A percentile compares a stretch with the other conserved stretches of the same genome.
These are phyloP conservation scores for Stenodera caucasica DNA, from an alignment of 2,888 invertebrate genomes.

Conservation along the genomic window DNA sequence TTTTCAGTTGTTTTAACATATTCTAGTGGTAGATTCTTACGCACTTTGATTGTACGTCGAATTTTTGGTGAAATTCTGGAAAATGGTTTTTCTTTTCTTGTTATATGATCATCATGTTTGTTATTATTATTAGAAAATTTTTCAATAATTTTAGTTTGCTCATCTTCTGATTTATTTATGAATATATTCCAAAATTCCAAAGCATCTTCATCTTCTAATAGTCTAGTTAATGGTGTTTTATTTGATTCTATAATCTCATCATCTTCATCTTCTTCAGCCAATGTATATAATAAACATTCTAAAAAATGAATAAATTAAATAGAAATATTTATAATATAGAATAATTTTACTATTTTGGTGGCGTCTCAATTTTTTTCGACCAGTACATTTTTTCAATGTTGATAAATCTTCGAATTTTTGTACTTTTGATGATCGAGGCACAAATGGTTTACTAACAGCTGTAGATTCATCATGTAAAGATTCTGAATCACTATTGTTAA, in stretches of 20 bases:
- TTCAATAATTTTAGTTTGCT: slow-evolving; percentile 39
- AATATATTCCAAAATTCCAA: slow-evolving; percentile 47
- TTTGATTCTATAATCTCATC: slow-evolving; percentile 40
- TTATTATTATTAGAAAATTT: slow-evolving; percentile 24
- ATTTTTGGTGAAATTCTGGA: slow-evolving; percentile 44
- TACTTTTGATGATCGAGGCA: slow-evolving; percentile 27
- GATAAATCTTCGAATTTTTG: slow-evolving; percentile 35
- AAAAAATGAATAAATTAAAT: slow-evolving; percentile 17
- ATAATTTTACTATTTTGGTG: slow-evolving; percentile 38
- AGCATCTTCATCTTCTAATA: slow-evolving; percentile 42
- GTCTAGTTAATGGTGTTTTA: slow-evolving; percentile 43
- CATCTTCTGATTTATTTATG: slow-evolving; percentile 47
- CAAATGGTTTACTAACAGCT: slow-evolving; percentile 22
- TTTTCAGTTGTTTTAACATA: slow-evolving; percentile 40
- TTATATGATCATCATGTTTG: slow-evolving; percentile 7
- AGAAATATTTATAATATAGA: slow-evolving; percentile 1
- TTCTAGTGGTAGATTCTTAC: slow-evolving; percentile 43
- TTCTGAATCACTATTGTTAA: slow-evolving; percentile 43
- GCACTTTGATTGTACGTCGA: slow-evolving; percentile 44
- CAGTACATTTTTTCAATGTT: slow-evolving; percentile 37
- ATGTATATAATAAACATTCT: slow-evolving; percentile 43
- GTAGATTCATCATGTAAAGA: slow-evolving; percentile 38
- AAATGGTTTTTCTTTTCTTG: slow-evolving; percentile 29
- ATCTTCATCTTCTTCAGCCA: slow-evolving; percentile 45
- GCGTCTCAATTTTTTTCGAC: slow-evolving; percentile 44